Conservation (phyloP, 1,140 invertebrate genomes). For the Cydia fagiglandana region DNA sequence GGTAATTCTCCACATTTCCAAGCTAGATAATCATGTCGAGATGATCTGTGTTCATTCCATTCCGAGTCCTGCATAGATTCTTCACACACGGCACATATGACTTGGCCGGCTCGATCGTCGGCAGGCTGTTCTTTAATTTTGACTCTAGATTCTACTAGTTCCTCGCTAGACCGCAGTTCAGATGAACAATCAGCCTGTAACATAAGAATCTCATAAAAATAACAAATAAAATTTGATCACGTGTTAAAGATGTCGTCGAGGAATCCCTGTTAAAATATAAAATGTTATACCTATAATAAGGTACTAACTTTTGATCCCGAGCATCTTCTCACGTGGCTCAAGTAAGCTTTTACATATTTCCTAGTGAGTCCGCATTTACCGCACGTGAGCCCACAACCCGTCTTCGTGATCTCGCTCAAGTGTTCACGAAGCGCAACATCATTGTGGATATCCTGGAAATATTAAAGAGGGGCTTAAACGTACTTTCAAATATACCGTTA, state of each 20-base stretch:
- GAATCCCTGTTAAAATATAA: too few species aligned
- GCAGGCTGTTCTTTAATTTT: neutral
- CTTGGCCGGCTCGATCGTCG: neutral
- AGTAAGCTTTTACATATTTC: conserved; percentile 49
- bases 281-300: too few species aligned
- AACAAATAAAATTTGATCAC: too few species aligned
- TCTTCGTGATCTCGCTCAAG: conserved; percentile 47
- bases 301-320: conserved; percentile 25
- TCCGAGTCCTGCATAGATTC: conserved; percentile 15
- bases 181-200: neutral
- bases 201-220: neutral
- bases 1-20: conserved; percentile 50
- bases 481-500: too few species aligned
- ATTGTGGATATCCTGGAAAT: conserved; percentile 50
- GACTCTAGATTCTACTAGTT: neutral
- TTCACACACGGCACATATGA: conserved; percentile 48
- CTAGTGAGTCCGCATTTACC: conserved; percentile 46
- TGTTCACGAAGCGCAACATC: conserved; percentile 45
- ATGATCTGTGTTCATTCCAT: conserved; percentile 49
- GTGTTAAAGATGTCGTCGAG: too few species aligned
- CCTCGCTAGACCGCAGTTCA: neutral
- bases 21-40: conserved; percentile 58
- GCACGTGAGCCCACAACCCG: conserved; percentile 46
- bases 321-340: conserved; percentile 52
- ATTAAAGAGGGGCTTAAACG: neutral